Percentiles rank a stretch among this genome's conserved stretches.
These are phyloP conservation scores for Magallana ariakensis DNA, from an alignment of 1,140 invertebrate species.

Conservation along the genomic window DNA sequence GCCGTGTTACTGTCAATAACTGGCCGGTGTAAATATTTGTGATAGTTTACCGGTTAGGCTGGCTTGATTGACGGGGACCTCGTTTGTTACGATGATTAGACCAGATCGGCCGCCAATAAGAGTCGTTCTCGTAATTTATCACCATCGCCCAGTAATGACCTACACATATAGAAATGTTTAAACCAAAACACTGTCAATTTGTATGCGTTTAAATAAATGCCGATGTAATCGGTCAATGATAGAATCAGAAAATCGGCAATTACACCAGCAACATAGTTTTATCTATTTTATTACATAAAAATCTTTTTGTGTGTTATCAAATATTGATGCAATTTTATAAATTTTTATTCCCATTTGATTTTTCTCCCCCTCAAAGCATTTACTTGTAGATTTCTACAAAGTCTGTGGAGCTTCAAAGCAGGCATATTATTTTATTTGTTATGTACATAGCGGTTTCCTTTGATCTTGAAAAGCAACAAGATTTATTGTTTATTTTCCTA, in stretches of 20 bases:
- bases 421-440: background rate
- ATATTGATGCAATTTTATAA: no score
- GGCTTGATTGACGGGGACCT: background rate
- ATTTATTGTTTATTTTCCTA: conserved; percentile 33
- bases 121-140: background rate
- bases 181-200: background rate
- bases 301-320: no score
- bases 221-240: no score
- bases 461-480: conserved; percentile 13
- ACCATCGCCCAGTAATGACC: background rate
- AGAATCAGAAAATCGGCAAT: no score
- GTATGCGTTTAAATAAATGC: no score
- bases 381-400: background rate
- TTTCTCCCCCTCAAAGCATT: no score
- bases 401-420: background rate
- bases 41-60: background rate
- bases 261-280: no score
- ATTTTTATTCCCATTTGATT: no score
- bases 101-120: background rate
- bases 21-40: conserved; percentile 9
- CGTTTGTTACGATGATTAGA: background rate
- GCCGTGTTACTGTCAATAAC: background rate
- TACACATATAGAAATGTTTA: background rate
- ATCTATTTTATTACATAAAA: no score
- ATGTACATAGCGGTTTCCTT: background rate